phyloP scores from a whole-genome alignment of 2,113 vertebrate genomes.

The Quiscalus mexicanus region DNA sequence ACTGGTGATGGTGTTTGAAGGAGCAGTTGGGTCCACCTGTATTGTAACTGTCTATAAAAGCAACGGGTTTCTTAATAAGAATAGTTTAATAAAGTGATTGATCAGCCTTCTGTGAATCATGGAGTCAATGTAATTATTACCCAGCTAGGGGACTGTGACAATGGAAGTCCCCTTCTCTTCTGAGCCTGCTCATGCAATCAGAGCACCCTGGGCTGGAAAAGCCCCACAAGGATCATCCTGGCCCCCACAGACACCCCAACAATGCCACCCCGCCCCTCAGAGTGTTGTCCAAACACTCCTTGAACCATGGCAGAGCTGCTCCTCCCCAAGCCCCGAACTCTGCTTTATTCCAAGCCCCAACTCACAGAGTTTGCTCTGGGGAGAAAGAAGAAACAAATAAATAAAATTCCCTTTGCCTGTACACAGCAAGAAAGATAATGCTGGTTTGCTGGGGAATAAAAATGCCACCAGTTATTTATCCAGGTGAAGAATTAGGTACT shows the following conservation, averaged over 20 bases:
- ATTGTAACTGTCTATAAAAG: too few species aligned
- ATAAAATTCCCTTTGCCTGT: constrained; percentile 18
- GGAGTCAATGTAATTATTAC: neutral
- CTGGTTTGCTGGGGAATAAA: constrained; percentile 54
- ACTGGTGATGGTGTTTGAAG: too few species aligned
- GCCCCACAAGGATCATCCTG: neutral
- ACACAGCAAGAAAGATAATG: constrained; percentile 60
- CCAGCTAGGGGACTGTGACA: neutral
- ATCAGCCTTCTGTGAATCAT: neutral
- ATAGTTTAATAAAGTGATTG: neutral
- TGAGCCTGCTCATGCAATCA: neutral
- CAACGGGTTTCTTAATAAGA: too few species aligned
- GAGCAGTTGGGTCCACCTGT: too few species aligned
- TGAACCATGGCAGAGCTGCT: neutral
- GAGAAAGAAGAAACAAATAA: constrained; percentile 6
- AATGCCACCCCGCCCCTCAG: neutral
- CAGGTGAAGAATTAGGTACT: constrained; percentile 58
- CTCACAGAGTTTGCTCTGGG: neutral
- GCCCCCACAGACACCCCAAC: neutral
- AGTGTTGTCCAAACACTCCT: neutral
- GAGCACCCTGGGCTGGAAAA: neutral
- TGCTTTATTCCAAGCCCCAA: neutral
- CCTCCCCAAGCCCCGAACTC: neutral
- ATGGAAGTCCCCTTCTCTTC: neutral
- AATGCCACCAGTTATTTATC: constrained; percentile 65